phyloP scores from a whole-genome alignment of 2,797 vertebrate genomes.

The Chelidonichthys spinosus region DNA sequence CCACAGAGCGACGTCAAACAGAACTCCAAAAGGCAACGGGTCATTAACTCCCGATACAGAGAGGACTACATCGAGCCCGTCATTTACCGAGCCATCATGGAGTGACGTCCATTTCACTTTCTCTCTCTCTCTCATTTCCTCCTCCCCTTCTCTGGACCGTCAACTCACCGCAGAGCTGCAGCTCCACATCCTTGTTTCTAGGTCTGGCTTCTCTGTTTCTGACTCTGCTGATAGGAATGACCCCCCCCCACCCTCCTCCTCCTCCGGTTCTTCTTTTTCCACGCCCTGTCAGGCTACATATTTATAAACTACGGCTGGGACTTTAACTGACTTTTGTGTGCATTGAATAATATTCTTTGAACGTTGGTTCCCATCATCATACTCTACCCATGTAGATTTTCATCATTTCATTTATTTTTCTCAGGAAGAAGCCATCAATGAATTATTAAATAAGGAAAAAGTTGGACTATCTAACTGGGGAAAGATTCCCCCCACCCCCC shows the following conservation, averaged over 20 bases:
- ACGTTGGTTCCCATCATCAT: slow-evolving; percentile 24
- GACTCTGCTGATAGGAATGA: slow-evolving; percentile 32
- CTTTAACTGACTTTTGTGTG: slow-evolving; percentile 57
- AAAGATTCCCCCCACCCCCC: slow-evolving; percentile 6
- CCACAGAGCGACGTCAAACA: slow-evolving; percentile 92
- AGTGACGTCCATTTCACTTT: slow-evolving; percentile 76
- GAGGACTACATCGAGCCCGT: slow-evolving; percentile 97
- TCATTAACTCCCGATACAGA: slow-evolving; percentile 96
- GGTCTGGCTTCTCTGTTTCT: slow-evolving; percentile 13
- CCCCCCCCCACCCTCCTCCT: background rate
- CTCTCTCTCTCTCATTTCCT: background rate
- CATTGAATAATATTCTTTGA: slow-evolving; percentile 43
- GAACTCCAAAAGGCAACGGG: slow-evolving; percentile 94
- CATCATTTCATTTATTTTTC: slow-evolving; percentile 3
- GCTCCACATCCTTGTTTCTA: background rate
- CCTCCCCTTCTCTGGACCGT: background rate
- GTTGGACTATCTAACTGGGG: slow-evolving; percentile 18
- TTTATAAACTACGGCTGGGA: slow-evolving; percentile 80
- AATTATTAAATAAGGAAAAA: slow-evolving; percentile 32
- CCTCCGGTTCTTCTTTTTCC: slow-evolving; percentile 41
- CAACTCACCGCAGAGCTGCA: slow-evolving; percentile 7
- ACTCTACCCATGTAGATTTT: slow-evolving; percentile 22
- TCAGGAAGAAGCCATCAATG: slow-evolving; percentile 67
- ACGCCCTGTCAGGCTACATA: slow-evolving; percentile 56
- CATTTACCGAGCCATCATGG: slow-evolving; percentile 96